A percentile compares a stretch with the other conserved stretches of the same genome.
phyloP scores from a whole-genome alignment of 2,113 vertebrate genomes.

The Tupaia tana region DNA sequence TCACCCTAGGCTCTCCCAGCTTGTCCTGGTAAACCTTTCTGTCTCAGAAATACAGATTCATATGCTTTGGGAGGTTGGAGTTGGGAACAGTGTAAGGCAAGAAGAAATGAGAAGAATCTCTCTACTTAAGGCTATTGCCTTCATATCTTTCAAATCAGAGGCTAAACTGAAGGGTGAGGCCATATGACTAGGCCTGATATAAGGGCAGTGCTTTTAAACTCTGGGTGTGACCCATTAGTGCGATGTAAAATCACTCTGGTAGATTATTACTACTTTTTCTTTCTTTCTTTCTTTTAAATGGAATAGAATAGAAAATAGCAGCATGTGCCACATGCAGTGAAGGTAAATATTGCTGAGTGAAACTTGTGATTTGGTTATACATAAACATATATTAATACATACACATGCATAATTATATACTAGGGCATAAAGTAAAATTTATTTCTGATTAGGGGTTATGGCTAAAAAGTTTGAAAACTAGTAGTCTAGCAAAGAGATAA shows the following conservation, averaged over 20 bases:
- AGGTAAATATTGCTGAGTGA: neutral
- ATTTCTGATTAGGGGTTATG: slow-evolving; percentile 12
- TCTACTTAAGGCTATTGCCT: neutral
- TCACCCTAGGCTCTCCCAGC: neutral
- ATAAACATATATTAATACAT: neutral
- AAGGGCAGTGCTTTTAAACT: slow-evolving; percentile 5
- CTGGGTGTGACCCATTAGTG: slow-evolving; percentile 47
- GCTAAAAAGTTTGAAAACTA: neutral
- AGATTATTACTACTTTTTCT: neutral
- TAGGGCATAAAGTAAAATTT: slow-evolving; percentile 1
- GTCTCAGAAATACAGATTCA: neutral
- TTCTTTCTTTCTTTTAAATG: neutral
- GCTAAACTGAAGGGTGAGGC: slow-evolving; percentile 13
- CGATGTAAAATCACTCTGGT: neutral
- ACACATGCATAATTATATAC: neutral
- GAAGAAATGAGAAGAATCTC: neutral
- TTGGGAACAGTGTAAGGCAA: neutral
- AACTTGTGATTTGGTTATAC: slow-evolving; percentile 25
- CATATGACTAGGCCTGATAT: neutral
- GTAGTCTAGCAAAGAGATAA: neutral
- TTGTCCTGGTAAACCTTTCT: neutral
- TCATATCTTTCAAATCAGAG: slow-evolving; percentile 39
- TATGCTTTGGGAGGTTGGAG: neutral
- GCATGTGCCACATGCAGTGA: neutral
- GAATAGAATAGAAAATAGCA: neutral